Evolutionary conservation across 2,797 vertebrate genomes (phyloP).

Genomic region (Heteromormyrus szaboi): DNA sequence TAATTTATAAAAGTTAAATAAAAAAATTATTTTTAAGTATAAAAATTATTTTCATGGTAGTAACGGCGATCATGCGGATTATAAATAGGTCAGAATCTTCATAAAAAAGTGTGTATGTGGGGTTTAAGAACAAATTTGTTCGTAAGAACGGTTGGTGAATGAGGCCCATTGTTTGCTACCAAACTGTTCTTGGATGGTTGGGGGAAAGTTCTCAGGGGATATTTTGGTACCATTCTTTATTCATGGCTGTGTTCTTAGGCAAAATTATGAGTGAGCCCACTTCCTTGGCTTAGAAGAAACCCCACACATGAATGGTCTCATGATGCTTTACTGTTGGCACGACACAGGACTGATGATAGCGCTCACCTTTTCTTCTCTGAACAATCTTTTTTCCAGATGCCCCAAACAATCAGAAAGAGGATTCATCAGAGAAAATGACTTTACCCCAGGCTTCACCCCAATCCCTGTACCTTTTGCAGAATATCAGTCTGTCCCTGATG

Average conservation of each 20-base stretch:
- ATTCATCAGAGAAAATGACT: neutral
- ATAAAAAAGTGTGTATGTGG: no score
- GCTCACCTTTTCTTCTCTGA: neutral
- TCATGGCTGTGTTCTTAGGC: neutral
- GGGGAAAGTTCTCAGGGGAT: neutral
- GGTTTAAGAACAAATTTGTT: no score
- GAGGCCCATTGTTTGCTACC: neutral
- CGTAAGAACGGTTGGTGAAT: no score
- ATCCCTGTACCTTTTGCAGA: neutral
- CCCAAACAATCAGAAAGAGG: neutral
- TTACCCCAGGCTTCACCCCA: neutral
- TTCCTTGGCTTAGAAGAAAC: neutral
- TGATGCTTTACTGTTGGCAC: neutral
- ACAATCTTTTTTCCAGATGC: neutral
- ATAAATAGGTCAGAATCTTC: no score
- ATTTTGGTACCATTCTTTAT: neutral
- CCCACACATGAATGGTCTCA: neutral
- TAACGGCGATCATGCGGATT: no score
- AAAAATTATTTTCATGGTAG: no score
- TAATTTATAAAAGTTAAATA: no score
- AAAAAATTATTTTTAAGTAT: no score
- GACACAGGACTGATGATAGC: neutral
- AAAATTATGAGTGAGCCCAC: neutral
- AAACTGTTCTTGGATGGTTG: neutral
- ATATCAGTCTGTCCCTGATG: neutral